Base-by-base conservation (phyloP, 2,113 vertebrate species). In the Epinephelus fuscoguttatus region DNA sequence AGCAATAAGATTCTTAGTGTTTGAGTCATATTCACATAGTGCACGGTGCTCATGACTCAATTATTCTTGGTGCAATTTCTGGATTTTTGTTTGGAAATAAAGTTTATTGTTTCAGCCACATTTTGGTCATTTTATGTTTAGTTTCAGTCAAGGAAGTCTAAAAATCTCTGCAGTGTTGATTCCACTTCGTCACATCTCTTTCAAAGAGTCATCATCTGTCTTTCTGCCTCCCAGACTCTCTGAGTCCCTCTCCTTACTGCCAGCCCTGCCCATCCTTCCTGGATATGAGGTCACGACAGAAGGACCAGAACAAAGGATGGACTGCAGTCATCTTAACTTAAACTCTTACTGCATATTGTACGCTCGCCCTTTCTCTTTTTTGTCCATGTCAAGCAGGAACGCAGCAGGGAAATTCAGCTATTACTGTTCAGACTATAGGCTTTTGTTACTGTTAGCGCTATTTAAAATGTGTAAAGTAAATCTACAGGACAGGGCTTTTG, bases 181-280 rank as follows among this genome's bases (percentile, higher is more conserved):
- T 78, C 64, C 59, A 30, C 47, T 49, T 49, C 3, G 6, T 87
- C 78, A 70, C 76, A 64, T 83, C 52, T 87, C 70, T 81, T 92
- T 87, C 63, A 72, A 84, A 85, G 57, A 69, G 60, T 81, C 84
- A 73, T 82, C 84, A 71, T 86, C 68, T 75, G 77, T 79, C 78
- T 56, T 42, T 55, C 47, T 68, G 77, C 69, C 75, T 84, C 80
- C 55, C 66, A 59, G 76, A 67, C 68, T 49, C 61, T 45, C 57
- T 27, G 45, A 67, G 27, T 80, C 56, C 67, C 21, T 64, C 57
- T 81, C 53, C 33, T 80, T 27, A 17, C 72, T 87, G 60, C 81
- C 75, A 88, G 91, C 92, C 90, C 93, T 88, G 84, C 94, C 94
- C 90, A 94, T 94, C 92, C 94, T 94, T 94, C 94, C 94, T 93